Evolutionary conservation across 2,113 vertebrate genomes (phyloP).

Genomic region (Rhabdornis inornatus): DNA sequence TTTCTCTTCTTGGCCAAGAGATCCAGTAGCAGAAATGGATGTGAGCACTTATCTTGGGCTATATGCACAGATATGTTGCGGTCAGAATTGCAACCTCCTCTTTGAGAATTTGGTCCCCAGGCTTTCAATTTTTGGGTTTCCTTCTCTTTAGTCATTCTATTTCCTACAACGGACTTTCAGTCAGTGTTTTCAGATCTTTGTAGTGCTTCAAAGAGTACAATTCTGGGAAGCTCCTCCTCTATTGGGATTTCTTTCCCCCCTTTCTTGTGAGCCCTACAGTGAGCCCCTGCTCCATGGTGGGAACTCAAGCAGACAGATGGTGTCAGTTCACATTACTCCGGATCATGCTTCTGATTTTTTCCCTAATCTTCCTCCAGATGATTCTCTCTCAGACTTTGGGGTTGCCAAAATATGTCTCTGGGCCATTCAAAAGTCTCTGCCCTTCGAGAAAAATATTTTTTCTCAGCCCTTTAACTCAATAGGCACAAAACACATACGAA

Average conservation of each 20-base stretch:
- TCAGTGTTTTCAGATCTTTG: not conserved
- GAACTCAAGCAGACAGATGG: not conserved
- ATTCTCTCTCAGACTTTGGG: not conserved
- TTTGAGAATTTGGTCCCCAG: not conserved
- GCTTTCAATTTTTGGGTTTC: not conserved
- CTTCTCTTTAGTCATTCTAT: not conserved
- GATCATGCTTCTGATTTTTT: not conserved
- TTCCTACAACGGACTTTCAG: not conserved
- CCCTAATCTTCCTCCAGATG: not conserved
- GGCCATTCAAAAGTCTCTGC: not conserved
- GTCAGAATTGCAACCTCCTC: not conserved
- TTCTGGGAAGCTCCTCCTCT: not conserved
- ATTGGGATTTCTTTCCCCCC: not conserved
- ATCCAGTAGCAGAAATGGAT: not conserved
- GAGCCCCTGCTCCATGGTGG: not conserved
- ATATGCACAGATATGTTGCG: rapidly evolving
- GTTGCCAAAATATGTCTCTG: not conserved
- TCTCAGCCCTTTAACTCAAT: not conserved
- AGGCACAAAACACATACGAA: not conserved
- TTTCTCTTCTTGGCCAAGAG: not conserved
- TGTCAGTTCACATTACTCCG: not conserved
- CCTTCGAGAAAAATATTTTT: not conserved
- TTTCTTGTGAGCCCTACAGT: not conserved
- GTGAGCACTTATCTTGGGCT: not conserved
- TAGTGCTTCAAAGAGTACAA: not conserved